Conservation (phyloP, 1,140 invertebrate species). For the Gonioctena quinquepunctata region DNA sequence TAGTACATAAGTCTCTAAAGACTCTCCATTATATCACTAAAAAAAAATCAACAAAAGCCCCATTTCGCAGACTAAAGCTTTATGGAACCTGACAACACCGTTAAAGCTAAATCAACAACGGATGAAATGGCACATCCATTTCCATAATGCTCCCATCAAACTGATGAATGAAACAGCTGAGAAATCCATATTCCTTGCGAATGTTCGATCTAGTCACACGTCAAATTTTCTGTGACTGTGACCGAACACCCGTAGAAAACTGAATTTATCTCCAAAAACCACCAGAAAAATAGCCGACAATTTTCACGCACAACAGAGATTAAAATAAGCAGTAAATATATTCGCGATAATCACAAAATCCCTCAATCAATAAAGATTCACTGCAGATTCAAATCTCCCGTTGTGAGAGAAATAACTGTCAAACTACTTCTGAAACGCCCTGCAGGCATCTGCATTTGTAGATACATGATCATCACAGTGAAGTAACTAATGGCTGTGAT, state of each 20-base stretch:
- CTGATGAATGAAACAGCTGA: not conserved
- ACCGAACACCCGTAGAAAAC: constrained; percentile 50
- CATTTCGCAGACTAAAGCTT: too few relatives aligned
- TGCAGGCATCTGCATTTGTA: too few relatives aligned
- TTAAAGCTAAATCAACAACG: constrained; percentile 53
- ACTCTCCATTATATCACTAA: too few relatives aligned
- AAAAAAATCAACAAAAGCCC: too few relatives aligned
- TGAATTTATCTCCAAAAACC: constrained; percentile 11
- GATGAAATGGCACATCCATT: constrained; percentile 30
- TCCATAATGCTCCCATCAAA: not conserved
- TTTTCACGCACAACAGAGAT: too few relatives aligned
- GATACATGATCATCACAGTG: constrained; percentile 21
- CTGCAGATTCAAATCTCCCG: too few relatives aligned
- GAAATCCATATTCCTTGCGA: constrained; percentile 41
- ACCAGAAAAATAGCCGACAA: not conserved
- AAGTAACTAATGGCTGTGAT: constrained; percentile 57
- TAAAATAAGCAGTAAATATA: too few relatives aligned
- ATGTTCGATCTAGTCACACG: constrained; percentile 57
- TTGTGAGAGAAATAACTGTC: too few relatives aligned
- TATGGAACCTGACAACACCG: constrained; percentile 41
- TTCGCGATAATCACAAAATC: too few relatives aligned
- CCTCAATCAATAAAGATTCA: too few relatives aligned
- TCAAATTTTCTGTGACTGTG: constrained; percentile 45
- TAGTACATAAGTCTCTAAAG: too few relatives aligned
- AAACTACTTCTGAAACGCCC: too few relatives aligned